A percentile compares a stretch with the other conserved stretches of the same genome.
These are phyloP conservation scores for Melanotaenia parkinsoni DNA, from an alignment of 2,797 vertebrate species.

Conservation along the genomic window DNA sequence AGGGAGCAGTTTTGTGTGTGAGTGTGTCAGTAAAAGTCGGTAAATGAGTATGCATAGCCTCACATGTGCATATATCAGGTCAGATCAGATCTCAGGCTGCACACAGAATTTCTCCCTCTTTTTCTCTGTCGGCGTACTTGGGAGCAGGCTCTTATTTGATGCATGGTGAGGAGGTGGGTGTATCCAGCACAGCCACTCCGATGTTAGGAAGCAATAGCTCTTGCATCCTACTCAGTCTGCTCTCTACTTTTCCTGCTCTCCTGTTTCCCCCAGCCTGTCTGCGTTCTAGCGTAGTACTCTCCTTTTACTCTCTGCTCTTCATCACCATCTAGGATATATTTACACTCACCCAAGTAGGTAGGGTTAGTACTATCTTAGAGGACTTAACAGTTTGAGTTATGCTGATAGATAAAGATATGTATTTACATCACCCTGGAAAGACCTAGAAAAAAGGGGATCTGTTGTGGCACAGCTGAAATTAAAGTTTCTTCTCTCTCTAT, in stretches of 20 bases:
- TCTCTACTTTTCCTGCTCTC: constrained; percentile 58
- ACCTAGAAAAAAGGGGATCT: constrained; percentile 30
- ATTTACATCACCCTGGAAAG: constrained; percentile 21
- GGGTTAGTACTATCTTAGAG: constrained; percentile 22
- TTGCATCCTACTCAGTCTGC: constrained; percentile 74
- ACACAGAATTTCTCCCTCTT: constrained; percentile 38
- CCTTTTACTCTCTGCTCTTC: constrained; percentile 58
- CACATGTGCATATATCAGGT: constrained; percentile 48
- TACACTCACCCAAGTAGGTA: constrained; percentile 56
- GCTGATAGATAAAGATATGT: constrained; percentile 21
- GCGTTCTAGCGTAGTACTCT: constrained; percentile 63
- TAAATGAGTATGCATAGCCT: constrained; percentile 50
- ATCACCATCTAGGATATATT: constrained; percentile 60
- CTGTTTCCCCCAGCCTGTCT: constrained; percentile 66
- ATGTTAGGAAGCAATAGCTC: constrained; percentile 72
- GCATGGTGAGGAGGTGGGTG: constrained; percentile 78
- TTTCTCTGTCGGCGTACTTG: constrained; percentile 34
- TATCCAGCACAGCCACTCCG: constrained; percentile 74
- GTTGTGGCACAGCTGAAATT: constrained; percentile 24
- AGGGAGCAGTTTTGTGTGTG: constrained; percentile 29
- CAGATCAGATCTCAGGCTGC: constrained; percentile 55
- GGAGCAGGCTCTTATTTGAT: constrained; percentile 60
- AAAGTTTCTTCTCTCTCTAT: constrained; percentile 25
- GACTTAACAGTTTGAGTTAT: constrained; percentile 25
- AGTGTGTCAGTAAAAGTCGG: constrained; percentile 26